Percentiles rank a stretch among this genome's conserved stretches.
Conservation (phyloP, 2,797 vertebrate genomes). For the Chromobotia macracanthus region DNA sequence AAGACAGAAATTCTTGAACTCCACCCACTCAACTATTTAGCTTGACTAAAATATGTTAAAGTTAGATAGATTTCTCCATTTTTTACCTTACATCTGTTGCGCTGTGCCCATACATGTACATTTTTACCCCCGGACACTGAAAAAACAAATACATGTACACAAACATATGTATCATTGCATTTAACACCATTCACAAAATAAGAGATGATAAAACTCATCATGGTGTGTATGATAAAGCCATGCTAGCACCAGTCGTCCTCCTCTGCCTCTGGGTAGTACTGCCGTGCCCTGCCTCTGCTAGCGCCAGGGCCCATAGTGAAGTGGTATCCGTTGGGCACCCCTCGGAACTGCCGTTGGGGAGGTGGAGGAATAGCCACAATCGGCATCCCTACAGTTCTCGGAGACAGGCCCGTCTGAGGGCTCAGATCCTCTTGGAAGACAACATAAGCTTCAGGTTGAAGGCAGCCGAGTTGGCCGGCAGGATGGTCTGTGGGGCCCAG, state of each 20-base stretch:
- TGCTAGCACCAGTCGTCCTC: constrained; percentile 96
- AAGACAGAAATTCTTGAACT: constrained; percentile 17
- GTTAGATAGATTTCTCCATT: background rate
- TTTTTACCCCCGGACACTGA: constrained; percentile 21
- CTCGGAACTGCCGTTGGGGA: constrained; percentile 80
- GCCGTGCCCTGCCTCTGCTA: constrained; percentile 68
- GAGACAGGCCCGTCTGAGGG: constrained; percentile 79
- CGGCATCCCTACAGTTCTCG: constrained; percentile 80
- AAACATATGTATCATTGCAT: constrained; percentile 62
- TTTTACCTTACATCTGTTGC: constrained; percentile 24
- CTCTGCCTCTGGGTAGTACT: constrained; percentile 85
- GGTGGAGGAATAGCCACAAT: constrained; percentile 82
- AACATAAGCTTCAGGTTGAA: constrained; percentile 80
- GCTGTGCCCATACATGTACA: background rate
- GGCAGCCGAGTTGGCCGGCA: constrained; percentile 67
- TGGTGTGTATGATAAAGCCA: constrained; percentile 71
- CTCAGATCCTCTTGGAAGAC: constrained; percentile 86
- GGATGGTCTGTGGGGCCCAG: constrained; percentile 60
- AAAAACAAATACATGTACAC: constrained; percentile 62
- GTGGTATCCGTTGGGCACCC: constrained; percentile 90
- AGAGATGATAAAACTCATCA: constrained; percentile 96
- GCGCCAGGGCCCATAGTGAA: constrained; percentile 81
- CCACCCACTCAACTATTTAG: background rate
- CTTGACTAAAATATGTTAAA: constrained; percentile 30
- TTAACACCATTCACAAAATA: constrained; percentile 71